Percentiles rank a stretch among this genome's conserved stretches.
Conservation (phyloP, 2,888 invertebrate genomes). For the Teinopalpus imperialis region DNA sequence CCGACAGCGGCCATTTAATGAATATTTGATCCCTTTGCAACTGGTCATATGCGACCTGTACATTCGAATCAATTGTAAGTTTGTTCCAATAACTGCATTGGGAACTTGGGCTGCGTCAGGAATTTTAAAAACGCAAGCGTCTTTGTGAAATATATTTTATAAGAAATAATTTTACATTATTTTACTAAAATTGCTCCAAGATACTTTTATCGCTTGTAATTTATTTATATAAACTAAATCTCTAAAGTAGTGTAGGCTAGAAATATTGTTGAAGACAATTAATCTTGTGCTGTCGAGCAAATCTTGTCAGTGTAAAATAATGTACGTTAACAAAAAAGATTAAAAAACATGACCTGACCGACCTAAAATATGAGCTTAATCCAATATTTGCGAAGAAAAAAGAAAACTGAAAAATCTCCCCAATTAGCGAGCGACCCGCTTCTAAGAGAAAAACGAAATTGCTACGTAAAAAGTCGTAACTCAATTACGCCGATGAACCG, state of each 20-base stretch:
- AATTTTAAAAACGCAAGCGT: conserved; percentile 34
- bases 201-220: no score
- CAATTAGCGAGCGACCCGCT: conserved; percentile 75
- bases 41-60: conserved; percentile 46
- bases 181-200: no score
- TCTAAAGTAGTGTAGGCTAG: no score
- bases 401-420: conserved; percentile 60
- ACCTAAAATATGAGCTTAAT: conserved; percentile 69
- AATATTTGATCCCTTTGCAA: conserved; percentile 66
- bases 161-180: no score
- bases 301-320: no score
- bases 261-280: no score
- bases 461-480: conserved; percentile 81
- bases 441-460: conserved; percentile 79
- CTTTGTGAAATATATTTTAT: no score
- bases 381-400: conserved; percentile 70
- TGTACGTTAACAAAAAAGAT: background rate
- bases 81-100: conserved; percentile 33
- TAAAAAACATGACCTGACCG: conserved; percentile 65
- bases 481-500: conserved; percentile 80
- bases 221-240: no score
- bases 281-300: no score
- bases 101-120: conserved; percentile 17
- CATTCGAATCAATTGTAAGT: conserved; percentile 61
- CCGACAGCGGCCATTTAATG: conserved; percentile 60